Percentiles rank a stretch among this genome's conserved stretches.
Conservation (phyloP, 2,113 vertebrate genomes). For the Morone chrysops region DNA sequence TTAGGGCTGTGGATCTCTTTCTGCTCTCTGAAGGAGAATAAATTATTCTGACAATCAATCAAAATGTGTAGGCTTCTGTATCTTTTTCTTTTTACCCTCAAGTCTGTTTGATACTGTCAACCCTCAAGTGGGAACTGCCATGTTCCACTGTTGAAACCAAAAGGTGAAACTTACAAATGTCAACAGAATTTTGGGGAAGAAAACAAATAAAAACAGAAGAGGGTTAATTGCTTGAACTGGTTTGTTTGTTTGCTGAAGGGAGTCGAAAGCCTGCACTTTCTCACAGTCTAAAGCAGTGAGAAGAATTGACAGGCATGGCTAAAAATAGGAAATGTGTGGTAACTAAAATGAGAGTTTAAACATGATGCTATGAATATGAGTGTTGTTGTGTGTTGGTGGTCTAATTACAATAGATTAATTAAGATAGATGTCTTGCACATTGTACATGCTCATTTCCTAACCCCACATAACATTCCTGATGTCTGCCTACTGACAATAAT, state of each 20-base stretch:
- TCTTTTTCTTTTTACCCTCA: neutral
- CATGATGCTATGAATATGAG: neutral
- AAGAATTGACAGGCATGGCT: conserved; percentile 30
- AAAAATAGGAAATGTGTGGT: conserved; percentile 29
- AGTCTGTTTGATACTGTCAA: conserved; percentile 16
- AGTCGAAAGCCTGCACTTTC: conserved; percentile 9
- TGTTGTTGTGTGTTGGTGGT: conserved; percentile 3
- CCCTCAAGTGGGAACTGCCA: conserved; percentile 20
- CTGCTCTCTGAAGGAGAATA: neutral
- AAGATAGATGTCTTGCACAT: conserved; percentile 33
- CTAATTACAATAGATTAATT: conserved; percentile 40
- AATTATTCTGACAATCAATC: conserved; percentile 14
- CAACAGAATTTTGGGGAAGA: conserved; percentile 5
- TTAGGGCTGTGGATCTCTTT: neutral
- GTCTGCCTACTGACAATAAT: conserved; percentile 23
- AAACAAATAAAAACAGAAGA: conserved; percentile 29
- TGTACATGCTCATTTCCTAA: conserved; percentile 23
- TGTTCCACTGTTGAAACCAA: conserved; percentile 43
- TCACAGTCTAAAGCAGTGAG: neutral
- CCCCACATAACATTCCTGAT: conserved; percentile 15
- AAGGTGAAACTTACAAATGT: conserved; percentile 40
- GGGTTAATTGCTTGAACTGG: conserved; percentile 57
- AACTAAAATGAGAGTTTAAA: conserved; percentile 31
- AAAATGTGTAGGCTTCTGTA: neutral
- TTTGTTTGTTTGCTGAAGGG: conserved; percentile 49